phyloP scores from a whole-genome alignment of 2,797 vertebrate genomes.

The Tragelaphus eurycerus region DNA sequence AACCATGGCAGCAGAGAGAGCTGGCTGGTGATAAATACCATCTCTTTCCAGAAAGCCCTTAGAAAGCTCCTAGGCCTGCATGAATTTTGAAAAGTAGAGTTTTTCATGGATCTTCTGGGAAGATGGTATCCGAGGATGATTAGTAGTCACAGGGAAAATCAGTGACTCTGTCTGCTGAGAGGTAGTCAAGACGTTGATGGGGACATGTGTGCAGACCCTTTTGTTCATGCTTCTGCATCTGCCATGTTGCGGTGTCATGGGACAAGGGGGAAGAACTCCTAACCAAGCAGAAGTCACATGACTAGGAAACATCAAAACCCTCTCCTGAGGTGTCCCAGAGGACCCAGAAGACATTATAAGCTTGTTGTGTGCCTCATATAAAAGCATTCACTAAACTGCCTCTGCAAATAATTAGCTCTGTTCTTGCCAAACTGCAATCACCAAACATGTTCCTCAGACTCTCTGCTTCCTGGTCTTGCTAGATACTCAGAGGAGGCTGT shows the following conservation, averaged over 20 bases:
- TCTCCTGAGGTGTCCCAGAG: background rate
- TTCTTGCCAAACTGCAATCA: background rate
- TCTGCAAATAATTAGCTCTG: background rate
- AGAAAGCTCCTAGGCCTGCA: background rate
- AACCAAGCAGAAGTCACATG: background rate
- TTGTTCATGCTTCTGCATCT: background rate
- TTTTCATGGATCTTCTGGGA: background rate
- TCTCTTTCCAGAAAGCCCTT: background rate
- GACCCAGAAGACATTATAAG: background rate
- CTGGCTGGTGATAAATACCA: background rate
- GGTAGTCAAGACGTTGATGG: too few species aligned
- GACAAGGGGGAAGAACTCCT: background rate
- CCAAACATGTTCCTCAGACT: background rate
- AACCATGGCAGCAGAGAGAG: background rate
- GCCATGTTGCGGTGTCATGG: background rate
- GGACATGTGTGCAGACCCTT: background rate
- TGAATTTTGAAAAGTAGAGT: background rate
- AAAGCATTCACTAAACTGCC: background rate
- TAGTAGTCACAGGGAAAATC: background rate
- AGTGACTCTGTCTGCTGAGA: background rate
- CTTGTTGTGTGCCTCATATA: background rate
- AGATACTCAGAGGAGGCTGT: background rate
- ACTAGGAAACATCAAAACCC: background rate
- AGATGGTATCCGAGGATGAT: background rate
- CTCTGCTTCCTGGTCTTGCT: background rate